Base-by-base conservation (phyloP, 2,888 invertebrate genomes). In the Archips xylosteana region DNA sequence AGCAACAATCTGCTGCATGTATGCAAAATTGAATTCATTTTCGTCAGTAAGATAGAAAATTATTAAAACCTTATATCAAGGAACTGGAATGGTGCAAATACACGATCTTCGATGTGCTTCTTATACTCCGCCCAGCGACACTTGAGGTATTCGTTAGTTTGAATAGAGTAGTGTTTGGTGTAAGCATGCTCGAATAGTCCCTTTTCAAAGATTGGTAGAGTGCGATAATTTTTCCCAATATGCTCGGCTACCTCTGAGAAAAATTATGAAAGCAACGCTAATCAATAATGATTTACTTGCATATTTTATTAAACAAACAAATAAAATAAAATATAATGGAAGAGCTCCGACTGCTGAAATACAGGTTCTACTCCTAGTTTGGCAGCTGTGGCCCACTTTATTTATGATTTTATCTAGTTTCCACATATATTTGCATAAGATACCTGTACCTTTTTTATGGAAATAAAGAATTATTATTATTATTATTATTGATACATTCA, bases 171-270 rank as follows among this genome's bases (percentile, higher is more conserved):
- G 70, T 88, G 84, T 12, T 82, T 79, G 6, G 32, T 82, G 64
- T 82, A 81, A 0, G 81, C 79, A 32, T 82, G 69, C 6, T 88
- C 89, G 67, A 78, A 87, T 0, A 89, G 62, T 1, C 80, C 80
- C 60, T 86, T 88, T 70, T 90, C 91, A 70, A 87, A 90, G 1
- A 85, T 70, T 0, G 91, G 91, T 42, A 91, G 70, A 0, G 85
- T 83, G 5, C 83, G 78, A 75, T 78, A 89, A 45, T 84, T 78
- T n/a, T 74, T 71, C 32, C 87, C 83, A 0, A 88, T 83, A 0
- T 75, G 75, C 13, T 82, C 81, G 0, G 79, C 80, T 45, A 89
- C 78, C 59, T 87, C 91, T 91, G 80, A 3, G 72, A 49, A 15
- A 39, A 39, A 39, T 6, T 6, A 5, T 39, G 6, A 39, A 39